phyloP scores from a whole-genome alignment of 2,113 vertebrate species.

The Sebastes schlegelii region DNA sequence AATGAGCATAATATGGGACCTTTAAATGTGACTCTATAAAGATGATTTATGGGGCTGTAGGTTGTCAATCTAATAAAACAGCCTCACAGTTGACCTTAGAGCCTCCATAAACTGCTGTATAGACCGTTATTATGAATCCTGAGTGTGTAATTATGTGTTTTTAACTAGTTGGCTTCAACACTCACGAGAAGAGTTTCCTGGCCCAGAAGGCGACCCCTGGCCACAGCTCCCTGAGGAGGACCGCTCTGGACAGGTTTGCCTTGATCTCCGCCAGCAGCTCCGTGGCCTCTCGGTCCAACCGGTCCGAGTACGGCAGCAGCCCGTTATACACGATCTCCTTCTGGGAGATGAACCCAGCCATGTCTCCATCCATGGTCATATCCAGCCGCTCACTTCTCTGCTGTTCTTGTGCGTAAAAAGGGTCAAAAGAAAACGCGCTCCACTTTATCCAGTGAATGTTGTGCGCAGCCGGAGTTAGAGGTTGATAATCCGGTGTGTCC shows the following conservation, averaged over 20 bases:
- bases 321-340: conserved; percentile 94
- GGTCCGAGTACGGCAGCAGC: conserved; percentile 91
- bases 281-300: conserved; percentile 90
- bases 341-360: conserved; percentile 84
- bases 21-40: neutral
- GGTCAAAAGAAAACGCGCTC: neutral
- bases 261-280: conserved; percentile 91
- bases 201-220: conserved; percentile 96
- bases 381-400: conserved; percentile 9
- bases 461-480: conserved; percentile 16
- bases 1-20: too few species aligned
- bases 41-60: neutral
- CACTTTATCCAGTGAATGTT: conserved; percentile 1
- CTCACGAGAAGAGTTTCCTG: conserved; percentile 96
- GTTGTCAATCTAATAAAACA: neutral
- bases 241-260: conserved; percentile 91
- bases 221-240: conserved; percentile 95
- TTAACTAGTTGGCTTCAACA: conserved; percentile 38
- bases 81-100: too few species aligned
- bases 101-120: neutral
- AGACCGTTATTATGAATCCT: neutral
- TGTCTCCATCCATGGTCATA: conserved; percentile 50
- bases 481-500: conserved; percentile 72
- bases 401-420: neutral
- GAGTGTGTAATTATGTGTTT: neutral